Conservation (phyloP, 53 echinoderm and acorn worm genomes). For the Astropecten irregularis region DNA sequence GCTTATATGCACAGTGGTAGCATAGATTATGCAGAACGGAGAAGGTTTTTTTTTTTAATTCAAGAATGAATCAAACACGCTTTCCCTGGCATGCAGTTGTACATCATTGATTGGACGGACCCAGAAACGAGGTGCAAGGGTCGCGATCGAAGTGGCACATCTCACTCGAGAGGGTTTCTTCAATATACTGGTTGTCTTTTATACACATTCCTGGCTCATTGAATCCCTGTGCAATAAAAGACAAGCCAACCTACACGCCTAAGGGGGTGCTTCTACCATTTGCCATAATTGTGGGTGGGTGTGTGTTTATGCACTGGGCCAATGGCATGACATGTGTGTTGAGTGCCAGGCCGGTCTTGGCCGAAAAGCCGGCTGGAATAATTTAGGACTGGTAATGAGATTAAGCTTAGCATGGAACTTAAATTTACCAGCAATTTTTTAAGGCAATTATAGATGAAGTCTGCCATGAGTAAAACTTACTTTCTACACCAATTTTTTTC, state of each 20-base stretch:
- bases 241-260: background rate
- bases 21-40: background rate
- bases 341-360: background rate
- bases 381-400: slow-evolving; percentile 42
- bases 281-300: background rate
- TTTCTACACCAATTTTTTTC: too few species aligned
- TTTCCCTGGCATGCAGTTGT: slow-evolving; percentile 3
- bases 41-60: background rate
- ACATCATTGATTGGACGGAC: background rate
- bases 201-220: too few species aligned
- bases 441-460: background rate
- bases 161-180: background rate
- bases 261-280: slow-evolving; percentile 1
- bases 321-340: background rate
- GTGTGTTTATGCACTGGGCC: background rate
- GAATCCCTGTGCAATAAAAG: background rate
- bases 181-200: background rate
- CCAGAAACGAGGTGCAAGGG: background rate
- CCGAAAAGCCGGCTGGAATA: background rate
- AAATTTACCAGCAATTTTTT: background rate
- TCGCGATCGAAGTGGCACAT: background rate
- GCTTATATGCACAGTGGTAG: too few species aligned
- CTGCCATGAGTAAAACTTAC: background rate
- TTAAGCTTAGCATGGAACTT: slow-evolving; percentile 12
- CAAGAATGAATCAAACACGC: slow-evolving; percentile 13